Conservation (phyloP, 2,888 invertebrate genomes). For the Anodontia alba region DNA sequence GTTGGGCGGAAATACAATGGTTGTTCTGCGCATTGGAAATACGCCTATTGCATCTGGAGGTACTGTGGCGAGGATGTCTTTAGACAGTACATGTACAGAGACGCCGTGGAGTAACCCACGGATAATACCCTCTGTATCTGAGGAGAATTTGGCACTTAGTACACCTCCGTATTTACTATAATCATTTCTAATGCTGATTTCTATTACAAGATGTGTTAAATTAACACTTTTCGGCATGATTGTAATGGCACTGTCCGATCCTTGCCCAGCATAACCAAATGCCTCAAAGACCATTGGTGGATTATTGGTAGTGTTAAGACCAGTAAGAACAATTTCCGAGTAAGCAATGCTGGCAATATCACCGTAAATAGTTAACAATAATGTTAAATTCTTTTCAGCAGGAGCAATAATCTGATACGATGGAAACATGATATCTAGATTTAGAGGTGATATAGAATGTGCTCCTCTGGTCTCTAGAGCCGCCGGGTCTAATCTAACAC, state of each 20-base stretch:
- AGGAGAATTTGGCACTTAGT: constrained; percentile 47
- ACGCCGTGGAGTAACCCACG: constrained; percentile 47
- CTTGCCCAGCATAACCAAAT: constrained; percentile 38
- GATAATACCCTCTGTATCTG: constrained; percentile 45
- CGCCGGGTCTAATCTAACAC: background rate
- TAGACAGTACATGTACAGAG: constrained; percentile 42
- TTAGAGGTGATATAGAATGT: background rate
- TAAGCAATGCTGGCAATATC: constrained; percentile 33
- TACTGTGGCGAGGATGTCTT: constrained; percentile 35
- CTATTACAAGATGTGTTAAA: constrained; percentile 22
- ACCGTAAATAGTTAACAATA: background rate
- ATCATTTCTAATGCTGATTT: constrained; percentile 45
- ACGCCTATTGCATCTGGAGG: constrained; percentile 48
- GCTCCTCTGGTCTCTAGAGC: background rate
- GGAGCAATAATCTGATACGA: background rate
- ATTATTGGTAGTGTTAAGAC: constrained; percentile 47
- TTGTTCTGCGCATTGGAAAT: constrained; percentile 44
- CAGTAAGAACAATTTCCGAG: constrained; percentile 54
- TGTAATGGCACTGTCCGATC: background rate
- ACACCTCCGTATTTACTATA: constrained; percentile 56
- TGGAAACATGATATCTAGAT: constrained; percentile 3
- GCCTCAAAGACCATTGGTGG: constrained; percentile 54
- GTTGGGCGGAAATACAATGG: constrained; percentile 42
- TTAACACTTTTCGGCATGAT: background rate
- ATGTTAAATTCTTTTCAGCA: background rate